Percentiles rank a stretch among this genome's conserved stretches.
These are phyloP conservation scores for Zaprionus tsacasi DNA, from an alignment of 1,140 invertebrate species.

Conservation along the genomic window DNA sequence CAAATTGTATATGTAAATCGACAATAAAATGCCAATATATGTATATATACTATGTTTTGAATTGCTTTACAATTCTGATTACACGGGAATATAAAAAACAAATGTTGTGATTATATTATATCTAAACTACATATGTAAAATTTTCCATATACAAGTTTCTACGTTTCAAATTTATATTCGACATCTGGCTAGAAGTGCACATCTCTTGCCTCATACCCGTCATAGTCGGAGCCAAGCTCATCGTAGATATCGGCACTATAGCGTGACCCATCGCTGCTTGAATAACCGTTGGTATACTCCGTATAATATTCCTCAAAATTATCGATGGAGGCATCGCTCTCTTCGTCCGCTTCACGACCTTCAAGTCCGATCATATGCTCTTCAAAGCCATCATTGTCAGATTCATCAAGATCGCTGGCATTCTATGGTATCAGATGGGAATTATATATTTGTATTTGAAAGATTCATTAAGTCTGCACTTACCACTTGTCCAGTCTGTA, in stretches of 20 bases:
- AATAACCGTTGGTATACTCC: constrained; percentile 69
- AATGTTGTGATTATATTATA: constrained; percentile 2
- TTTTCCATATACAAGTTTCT: constrained; percentile 35
- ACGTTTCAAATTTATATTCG: constrained; percentile 57
- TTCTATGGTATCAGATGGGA: constrained; percentile 41
- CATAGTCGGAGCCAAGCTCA: constrained; percentile 63
- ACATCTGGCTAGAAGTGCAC: constrained; percentile 30
- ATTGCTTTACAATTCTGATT: constrained; percentile 18
- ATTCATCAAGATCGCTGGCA: constrained; percentile 69
- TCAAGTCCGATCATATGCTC: constrained; percentile 25
- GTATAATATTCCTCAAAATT: constrained; percentile 70
- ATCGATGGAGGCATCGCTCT: constrained; percentile 62
- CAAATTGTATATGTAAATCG: constrained; percentile 94
- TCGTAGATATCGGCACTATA: constrained; percentile 59
- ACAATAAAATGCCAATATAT: constrained; percentile 30
- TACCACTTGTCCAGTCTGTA: constrained; percentile 84
- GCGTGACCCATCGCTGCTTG: constrained; percentile 56
- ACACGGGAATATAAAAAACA: constrained; percentile 16
- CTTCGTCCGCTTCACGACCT: constrained; percentile 52
- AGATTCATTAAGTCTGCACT: neutral
- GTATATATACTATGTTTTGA: neutral
- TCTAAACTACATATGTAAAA: constrained; percentile 42
- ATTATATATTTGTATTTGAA: neutral
- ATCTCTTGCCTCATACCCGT: constrained; percentile 42
- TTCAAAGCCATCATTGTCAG: constrained; percentile 47